Base-by-base conservation (phyloP, 2,888 invertebrate species). In the Drosophila limbata region DNA sequence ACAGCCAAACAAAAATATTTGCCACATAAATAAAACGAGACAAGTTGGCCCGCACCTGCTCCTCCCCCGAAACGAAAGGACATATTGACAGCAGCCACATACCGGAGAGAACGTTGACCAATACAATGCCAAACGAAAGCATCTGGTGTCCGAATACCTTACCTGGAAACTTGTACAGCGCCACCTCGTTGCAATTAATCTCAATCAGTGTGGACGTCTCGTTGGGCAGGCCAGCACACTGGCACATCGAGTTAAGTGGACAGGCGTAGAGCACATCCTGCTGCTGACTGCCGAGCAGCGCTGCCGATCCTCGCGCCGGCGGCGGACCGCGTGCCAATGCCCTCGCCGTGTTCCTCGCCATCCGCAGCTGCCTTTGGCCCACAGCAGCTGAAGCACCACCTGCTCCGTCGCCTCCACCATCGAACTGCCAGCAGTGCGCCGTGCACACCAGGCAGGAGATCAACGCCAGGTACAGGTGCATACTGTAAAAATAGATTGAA, bases 151-250 rank as follows among this genome's bases (percentile, higher is more conserved):
- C 13, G 40, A n/a, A 31, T 48, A 45, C 84, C 92, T 92, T 81
- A 93, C 93, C 93, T 87, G 93, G 93, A 91, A 92, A 92, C 89
- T 93, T 93, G 88, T 92, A 93, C 56, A 93, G 88, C 69, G 91
- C 90, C 86, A 93, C 93, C 78, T 92, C 92, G 83, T 92, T 92
- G 90, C 93, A 93, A 91, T 92, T 93, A 84, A 93, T 93, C 89
- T 92, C 92, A 89, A 93, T 91, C 87, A 92, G 82, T 48, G 92
- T 92, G 73, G 91, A 88, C 77, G 93, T 92, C 85, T 93, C 93
- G 81, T 93, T 93, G 69, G 93, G 92, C 83, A 93, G 74, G 6
- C 92, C 92, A 28, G 92, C 91, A 85, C 93, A 93, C 84, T 93
- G 92, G 80, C 93, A 93, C 92, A 93, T 92, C 68, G 92, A 92